These are phyloP conservation scores for Orchesella cincta DNA, from an alignment of 1,140 invertebrate genomes.

Conservation along the genomic window DNA sequence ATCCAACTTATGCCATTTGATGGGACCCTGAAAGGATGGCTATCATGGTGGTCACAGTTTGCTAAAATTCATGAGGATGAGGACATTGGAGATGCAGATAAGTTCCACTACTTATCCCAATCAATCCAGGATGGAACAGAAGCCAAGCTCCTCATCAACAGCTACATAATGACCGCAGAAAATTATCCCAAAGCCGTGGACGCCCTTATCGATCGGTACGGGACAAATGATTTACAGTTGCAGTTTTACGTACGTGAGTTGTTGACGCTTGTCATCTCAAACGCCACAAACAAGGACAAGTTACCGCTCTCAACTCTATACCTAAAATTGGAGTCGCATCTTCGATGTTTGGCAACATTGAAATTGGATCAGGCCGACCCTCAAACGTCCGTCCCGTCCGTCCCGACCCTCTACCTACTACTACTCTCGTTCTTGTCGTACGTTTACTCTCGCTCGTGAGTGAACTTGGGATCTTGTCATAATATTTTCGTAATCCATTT, in stretches of 20 bases:
- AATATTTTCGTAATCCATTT: too few relatives aligned
- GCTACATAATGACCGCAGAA: neutral
- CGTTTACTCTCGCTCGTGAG: too few relatives aligned
- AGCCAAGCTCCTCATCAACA: neutral
- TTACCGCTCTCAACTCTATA: neutral
- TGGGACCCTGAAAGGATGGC: neutral
- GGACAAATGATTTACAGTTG: neutral
- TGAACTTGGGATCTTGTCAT: too few relatives aligned
- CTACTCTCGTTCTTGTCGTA: too few relatives aligned
- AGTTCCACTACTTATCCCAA: neutral
- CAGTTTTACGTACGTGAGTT: slow-evolving; percentile 5
- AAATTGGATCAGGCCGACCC: neutral
- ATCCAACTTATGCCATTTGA: neutral
- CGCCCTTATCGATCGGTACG: neutral
- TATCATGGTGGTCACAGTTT: neutral
- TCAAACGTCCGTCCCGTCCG: too few relatives aligned
- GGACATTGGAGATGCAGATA: neutral
- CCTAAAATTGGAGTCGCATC: neutral
- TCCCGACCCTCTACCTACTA: too few relatives aligned
- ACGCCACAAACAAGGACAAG: neutral
- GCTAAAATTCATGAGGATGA: neutral
- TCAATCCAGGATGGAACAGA: neutral
- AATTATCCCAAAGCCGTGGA: slow-evolving; percentile 7
- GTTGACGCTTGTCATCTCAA: neutral
- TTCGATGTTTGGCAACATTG: neutral